phyloP scores from a whole-genome alignment of 1,140 invertebrate genomes.

The Drosophila parvula region DNA sequence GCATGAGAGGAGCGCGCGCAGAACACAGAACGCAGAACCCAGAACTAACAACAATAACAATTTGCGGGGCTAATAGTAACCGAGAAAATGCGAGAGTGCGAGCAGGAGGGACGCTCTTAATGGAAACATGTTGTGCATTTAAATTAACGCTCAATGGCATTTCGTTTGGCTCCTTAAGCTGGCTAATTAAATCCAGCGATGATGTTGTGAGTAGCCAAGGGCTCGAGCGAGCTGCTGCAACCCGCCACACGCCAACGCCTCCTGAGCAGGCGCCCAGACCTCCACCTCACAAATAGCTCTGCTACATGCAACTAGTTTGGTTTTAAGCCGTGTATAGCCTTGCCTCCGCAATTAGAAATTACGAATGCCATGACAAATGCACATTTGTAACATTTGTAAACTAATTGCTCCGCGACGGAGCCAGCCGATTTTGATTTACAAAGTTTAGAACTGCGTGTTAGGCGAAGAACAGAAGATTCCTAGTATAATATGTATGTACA shows the following conservation, averaged over 20 bases:
- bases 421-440: conserved; percentile 25
- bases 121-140: conserved; percentile 74
- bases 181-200: conserved; percentile 66
- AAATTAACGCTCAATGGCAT: conserved; percentile 75
- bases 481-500: conserved; percentile 16
- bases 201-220: conserved; percentile 12
- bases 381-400: conserved; percentile 57
- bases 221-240: conserved; percentile 3
- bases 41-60: conserved; percentile 60
- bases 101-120: conserved; percentile 42
- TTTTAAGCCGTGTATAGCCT: neutral
- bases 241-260: conserved; percentile 52
- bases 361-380: conserved; percentile 57
- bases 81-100: conserved; percentile 26
- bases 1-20: conserved; percentile 26
- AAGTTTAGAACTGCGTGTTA: conserved; percentile 9
- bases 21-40: conserved; percentile 15
- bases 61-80: conserved; percentile 51
- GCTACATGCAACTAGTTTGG: conserved; percentile 58
- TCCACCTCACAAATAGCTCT: conserved; percentile 48
- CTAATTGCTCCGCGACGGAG: conserved; percentile 16
- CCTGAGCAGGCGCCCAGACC: conserved; percentile 12
- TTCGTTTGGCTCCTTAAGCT: conserved; percentile 53
- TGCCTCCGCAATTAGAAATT: conserved; percentile 45
- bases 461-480: neutral